phyloP scores from a whole-genome alignment of 2,113 vertebrate species.

The Raja brachyura region DNA sequence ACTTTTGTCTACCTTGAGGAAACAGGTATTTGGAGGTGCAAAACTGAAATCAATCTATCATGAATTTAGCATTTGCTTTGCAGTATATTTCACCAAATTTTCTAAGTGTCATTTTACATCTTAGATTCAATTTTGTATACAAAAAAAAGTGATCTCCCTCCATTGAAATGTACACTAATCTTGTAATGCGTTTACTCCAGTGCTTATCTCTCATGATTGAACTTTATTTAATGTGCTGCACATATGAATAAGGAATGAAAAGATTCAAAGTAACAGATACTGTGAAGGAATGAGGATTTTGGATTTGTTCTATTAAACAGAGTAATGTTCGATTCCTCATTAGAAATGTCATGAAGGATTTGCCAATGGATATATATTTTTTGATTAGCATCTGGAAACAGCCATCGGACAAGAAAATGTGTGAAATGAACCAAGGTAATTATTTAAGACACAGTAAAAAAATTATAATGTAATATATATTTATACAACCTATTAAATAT shows the following conservation, averaged over 20 bases:
- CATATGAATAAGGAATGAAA: not conserved
- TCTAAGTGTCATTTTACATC: not conserved
- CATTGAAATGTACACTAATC: not conserved
- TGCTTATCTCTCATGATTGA: no score
- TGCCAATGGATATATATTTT: not conserved
- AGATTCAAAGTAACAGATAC: not conserved
- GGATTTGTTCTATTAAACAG: not conserved
- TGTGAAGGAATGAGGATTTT: not conserved
- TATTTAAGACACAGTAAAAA: not conserved
- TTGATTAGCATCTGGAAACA: not conserved
- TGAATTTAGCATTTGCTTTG: not conserved
- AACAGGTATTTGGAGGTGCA: no score
- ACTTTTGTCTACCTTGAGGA: no score
- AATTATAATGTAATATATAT: no score
- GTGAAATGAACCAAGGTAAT: not conserved
- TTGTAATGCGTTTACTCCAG: not conserved
- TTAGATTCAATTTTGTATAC: not conserved
- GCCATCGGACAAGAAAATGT: not conserved
- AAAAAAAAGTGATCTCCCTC: not conserved
- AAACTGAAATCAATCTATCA: not conserved
- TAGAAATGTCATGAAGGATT: not conserved
- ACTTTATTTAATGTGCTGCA: no score
- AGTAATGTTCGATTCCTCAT: not conserved
- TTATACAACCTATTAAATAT: not conserved
- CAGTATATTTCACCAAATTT: not conserved